Base-by-base conservation (phyloP, 2,888 invertebrate genomes). In the Siphlonurus alternatus region DNA sequence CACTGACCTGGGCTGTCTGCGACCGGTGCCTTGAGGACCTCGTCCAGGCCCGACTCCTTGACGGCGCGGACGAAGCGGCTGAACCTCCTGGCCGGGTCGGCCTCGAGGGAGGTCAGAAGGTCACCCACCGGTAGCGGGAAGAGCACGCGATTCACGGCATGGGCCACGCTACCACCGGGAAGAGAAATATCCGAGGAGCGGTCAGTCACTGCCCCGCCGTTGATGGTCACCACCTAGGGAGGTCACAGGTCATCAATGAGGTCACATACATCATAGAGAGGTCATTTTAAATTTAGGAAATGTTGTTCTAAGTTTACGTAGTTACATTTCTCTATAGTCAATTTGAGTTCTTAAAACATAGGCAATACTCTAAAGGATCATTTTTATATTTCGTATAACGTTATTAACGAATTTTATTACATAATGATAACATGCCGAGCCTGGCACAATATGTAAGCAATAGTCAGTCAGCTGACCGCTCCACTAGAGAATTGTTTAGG, bases 71-170 rank as follows among this genome's bases (percentile, higher is more conserved):
- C 76, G 78, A 91, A 88, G 63, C 82, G 87, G 22, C 86, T 86
- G 76, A 91, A 92, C 68, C 91, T 78, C 68, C 86, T 78, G 73
- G 91, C 91, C 59, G 90, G 78, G 75, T 92, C 92, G 0, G 90
- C 88, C 72, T 90, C 89, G 63, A 92, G 76, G 0, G 92, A 92
- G 75, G 90, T 90, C 53, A 90, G 81, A 63, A 92, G 76, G 75
- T 92, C 91, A 1, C 92, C 92, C 1, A 92, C 91, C 0, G 92
- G 92, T 66, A 92, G 78, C 1, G 92, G 92, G 79, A 92, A 92
- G 90, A 92, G 89, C 2, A 91, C 91, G 23, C 89, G 78, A 75
- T 92, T 92, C 0, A 92, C 82, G 0, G 88, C 86, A 72, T 92
- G 91, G 0, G 90, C 90, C 69, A 90, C 82, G 56, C 91, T 91